Conservation (phyloP, 2,113 vertebrate species). For the Eclectus roratus region DNA sequence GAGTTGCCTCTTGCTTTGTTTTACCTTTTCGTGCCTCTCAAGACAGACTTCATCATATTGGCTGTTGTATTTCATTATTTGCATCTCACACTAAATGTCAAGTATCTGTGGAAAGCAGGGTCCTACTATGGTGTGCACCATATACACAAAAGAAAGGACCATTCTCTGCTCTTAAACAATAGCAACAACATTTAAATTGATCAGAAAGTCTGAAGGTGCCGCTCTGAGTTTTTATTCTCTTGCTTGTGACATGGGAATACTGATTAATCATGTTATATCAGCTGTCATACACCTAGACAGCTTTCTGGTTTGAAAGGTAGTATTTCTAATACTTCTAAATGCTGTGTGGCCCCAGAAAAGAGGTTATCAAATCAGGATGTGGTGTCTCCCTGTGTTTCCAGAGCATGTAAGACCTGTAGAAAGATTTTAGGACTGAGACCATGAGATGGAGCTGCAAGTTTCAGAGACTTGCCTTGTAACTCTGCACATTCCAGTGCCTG, state of each 20-base stretch:
- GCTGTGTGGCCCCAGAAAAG: background rate
- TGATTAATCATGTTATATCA: background rate
- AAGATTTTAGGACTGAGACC: background rate
- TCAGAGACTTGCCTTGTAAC: background rate
- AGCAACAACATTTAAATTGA: background rate
- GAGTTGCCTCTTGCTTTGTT: slow-evolving; percentile 15
- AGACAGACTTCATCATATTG: slow-evolving; percentile 27
- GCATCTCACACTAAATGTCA: background rate
- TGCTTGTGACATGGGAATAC: background rate
- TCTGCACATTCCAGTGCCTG: background rate
- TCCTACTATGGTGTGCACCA: background rate
- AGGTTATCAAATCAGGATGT: background rate
- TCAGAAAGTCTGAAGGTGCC: slow-evolving; percentile 45
- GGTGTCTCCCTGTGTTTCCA: background rate
- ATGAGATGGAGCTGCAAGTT: background rate
- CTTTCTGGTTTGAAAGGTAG: background rate
- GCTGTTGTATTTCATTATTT: background rate
- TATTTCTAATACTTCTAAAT: background rate
- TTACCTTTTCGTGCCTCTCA: slow-evolving; percentile 28
- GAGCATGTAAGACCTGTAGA: background rate
- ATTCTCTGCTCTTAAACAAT: background rate
- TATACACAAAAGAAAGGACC: background rate
- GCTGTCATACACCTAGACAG: background rate
- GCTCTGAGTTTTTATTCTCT: background rate
- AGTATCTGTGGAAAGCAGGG: background rate